Conservation (phyloP, 1,140 invertebrate species). For the Elymnias hypermnestra region DNA sequence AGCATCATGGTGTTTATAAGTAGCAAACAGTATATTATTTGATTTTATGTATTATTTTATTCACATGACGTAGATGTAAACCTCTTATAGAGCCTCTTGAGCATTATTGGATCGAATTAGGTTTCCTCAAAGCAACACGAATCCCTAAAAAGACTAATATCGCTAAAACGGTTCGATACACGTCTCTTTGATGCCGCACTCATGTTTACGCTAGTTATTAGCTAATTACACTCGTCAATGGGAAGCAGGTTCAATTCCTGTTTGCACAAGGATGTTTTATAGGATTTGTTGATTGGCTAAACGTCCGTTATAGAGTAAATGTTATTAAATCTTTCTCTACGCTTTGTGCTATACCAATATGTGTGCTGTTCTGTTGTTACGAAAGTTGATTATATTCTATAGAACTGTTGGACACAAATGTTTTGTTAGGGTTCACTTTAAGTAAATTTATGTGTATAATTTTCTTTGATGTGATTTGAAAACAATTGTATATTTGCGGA, state of each 20-base stretch:
- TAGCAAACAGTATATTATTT: background rate
- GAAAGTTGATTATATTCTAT: too few species aligned
- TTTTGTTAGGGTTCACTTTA: too few species aligned
- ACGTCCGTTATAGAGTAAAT: background rate
- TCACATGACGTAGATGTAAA: background rate
- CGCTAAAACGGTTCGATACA: conserved; percentile 23
- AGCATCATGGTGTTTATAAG: background rate
- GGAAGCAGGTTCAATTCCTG: conserved; percentile 21
- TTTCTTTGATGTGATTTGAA: too few species aligned
- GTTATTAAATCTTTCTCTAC: background rate
- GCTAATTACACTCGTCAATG: conserved; percentile 30
- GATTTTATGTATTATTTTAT: background rate
- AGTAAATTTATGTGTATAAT: too few species aligned
- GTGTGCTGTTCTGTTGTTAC: too few species aligned
- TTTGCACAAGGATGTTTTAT: conserved; percentile 15
- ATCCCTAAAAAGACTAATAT: conserved; percentile 27
- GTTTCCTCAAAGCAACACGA: background rate
- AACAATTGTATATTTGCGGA: too few species aligned
- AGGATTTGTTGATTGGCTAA: conserved; percentile 20
- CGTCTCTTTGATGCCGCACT: conserved; percentile 14
- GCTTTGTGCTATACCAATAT: too few species aligned
- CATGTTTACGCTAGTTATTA: conserved; percentile 29
- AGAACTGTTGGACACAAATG: too few species aligned
- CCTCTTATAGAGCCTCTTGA: too few species aligned
- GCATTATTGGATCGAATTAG: background rate